Evolutionary conservation across 1,140 invertebrate genomes (phyloP), one percentile per base, ranked within the genome.

Genomic region (Anastrepha obliqua): DNA sequence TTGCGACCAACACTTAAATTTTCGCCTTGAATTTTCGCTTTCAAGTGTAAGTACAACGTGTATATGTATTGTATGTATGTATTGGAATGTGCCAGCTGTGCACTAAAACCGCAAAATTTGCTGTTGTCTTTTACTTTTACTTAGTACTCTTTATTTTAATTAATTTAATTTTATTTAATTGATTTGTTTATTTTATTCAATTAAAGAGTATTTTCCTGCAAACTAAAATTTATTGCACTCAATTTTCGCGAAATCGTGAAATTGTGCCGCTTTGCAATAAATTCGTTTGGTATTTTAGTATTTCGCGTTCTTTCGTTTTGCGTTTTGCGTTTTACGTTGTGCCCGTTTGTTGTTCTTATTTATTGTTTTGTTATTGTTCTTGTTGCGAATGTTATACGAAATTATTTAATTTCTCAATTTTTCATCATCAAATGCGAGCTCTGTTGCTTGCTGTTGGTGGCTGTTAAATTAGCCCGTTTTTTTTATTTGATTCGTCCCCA

Each of bases 11-110:
- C 74, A 81, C 51, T 55, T 47, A 42, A 55, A 29, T 55, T 81
- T 81, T 81, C 47, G 74, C 74, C 74, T 81, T 81, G 74, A 81
- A 81, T 81, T 81, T 81, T 81, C 74, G 74, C 47, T 81, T 81
- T 81, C 74, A 81, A 81, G 74, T 55, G 74, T 81, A 55, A 11
- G 47, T 81, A 81, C 47, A 13, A 62, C 17, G 47, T 81, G 4
- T 81, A 15, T 81, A 51, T 81, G 15, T 29, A 8, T 29, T 55
- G n/a, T 81, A 62, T 17, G n/a, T 81, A 55, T 74, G 13, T 44
- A 47, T 74, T 55, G 74, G 74, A 81, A 81, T 81, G 74, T 81
- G 47, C 74, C 74, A 81, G 74, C 47, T 81, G 74, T 81, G 15
- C 47, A 58, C 51, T 81, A 20, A 81, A 81, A n/a, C 7, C 20